phyloP scores from a whole-genome alignment of 2,113 vertebrate species.

The Hypocryptadius cinnamomeus region DNA sequence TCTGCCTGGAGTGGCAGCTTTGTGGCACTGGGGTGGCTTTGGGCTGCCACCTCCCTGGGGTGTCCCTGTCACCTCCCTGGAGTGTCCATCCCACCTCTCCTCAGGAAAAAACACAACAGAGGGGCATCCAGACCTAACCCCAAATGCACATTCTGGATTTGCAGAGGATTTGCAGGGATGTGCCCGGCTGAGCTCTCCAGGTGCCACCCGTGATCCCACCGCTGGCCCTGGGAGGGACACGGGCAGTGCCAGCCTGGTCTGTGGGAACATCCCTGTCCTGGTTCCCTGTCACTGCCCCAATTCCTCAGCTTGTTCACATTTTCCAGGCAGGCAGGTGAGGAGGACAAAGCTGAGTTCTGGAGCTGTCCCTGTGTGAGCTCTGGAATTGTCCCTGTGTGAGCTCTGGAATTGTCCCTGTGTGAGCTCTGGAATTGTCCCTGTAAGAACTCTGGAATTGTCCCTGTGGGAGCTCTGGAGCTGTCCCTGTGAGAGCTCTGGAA shows the following conservation, averaged over 20 bases:
- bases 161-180: background rate
- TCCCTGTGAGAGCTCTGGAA: no score
- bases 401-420: accelerated
- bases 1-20: background rate
- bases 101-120: accelerated
- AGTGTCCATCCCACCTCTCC: background rate
- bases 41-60: background rate
- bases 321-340: background rate
- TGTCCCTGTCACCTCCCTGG: background rate
- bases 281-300: background rate
- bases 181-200: background rate
- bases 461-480: no score
- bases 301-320: background rate
- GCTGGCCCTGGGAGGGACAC: no score
- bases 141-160: accelerated
- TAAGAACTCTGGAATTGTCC: background rate
- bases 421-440: accelerated
- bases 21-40: background rate
- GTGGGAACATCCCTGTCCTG: background rate
- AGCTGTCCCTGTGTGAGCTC: background rate
- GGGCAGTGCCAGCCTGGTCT: background rate
- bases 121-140: background rate
- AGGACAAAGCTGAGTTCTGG: background rate
- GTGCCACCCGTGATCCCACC: accelerated
- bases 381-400: background rate